Evolutionary conservation across 2,113 vertebrate species (phyloP).

Genomic region (Rhea americana): DNA sequence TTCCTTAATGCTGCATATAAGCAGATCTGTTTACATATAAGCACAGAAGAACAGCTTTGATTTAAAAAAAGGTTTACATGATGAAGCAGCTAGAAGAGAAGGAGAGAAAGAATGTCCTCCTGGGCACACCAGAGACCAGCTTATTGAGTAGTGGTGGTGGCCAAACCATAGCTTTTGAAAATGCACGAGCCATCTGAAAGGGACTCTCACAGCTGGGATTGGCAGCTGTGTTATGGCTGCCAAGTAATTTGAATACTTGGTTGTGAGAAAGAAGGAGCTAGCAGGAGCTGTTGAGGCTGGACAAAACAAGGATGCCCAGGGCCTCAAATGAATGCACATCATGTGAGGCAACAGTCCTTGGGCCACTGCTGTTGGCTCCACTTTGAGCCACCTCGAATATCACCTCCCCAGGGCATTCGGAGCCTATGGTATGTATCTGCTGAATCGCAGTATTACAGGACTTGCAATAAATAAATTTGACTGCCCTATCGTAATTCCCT

Average conservation of each 20-base stretch:
- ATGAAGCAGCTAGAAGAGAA: not conserved
- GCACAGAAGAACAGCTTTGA: not conserved
- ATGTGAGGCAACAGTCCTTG: not conserved
- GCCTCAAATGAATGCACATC: not conserved
- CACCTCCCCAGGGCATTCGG: not conserved
- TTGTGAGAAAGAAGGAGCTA: not conserved
- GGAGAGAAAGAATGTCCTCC: not conserved
- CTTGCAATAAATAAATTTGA: fast-evolving
- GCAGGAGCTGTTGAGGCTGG: not conserved
- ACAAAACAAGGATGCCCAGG: not conserved
- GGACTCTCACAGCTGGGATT: not conserved
- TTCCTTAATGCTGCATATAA: no score
- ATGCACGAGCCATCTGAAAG: not conserved
- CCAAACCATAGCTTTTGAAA: not conserved
- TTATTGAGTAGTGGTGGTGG: fast-evolving
- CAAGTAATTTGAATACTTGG: no score
- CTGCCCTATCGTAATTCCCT: not conserved
- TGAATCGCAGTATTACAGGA: fast-evolving
- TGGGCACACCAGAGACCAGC: not conserved
- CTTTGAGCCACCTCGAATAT: not conserved
- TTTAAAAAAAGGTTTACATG: fast-evolving
- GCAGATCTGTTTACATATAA: not conserved
- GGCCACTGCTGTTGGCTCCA: not conserved
- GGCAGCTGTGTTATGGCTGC: not conserved
- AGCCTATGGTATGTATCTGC: fast-evolving